Conservation (phyloP, 1,140 invertebrate genomes). For the Cataglyphis hispanica region DNA sequence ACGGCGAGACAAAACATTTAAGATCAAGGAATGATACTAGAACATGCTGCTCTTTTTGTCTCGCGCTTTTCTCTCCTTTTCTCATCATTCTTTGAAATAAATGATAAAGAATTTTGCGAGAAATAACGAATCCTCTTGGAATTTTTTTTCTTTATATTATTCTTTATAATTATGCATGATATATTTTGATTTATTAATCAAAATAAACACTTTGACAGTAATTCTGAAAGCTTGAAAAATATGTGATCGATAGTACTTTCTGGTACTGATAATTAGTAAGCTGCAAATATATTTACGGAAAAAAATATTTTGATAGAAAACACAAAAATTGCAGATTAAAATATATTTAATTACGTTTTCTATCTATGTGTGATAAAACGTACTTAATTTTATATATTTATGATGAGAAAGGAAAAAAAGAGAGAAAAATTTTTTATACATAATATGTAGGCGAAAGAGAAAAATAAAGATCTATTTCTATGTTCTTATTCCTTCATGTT, state of each 20-base stretch:
- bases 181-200: conserved; percentile 8
- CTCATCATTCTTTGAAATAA: not conserved
- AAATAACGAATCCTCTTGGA: not conserved
- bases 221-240: not conserved
- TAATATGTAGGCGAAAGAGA: not conserved
- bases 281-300: not conserved
- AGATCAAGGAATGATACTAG: conserved; percentile 73
- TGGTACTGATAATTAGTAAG: not conserved
- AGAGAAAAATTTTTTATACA: not conserved
- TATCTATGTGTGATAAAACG: not conserved
- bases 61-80: not conserved
- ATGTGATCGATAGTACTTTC: too few relatives aligned
- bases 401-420: not conserved
- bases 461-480: not conserved
- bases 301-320: not conserved
- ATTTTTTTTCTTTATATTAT: not conserved
- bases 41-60: not conserved
- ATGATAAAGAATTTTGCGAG: not conserved
- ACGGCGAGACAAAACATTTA: conserved; percentile 66
- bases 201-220: not conserved
- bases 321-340: not conserved
- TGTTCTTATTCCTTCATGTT: not conserved
- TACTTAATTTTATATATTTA: not conserved
- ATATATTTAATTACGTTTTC: too few relatives aligned
- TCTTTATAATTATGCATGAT: not conserved